Base-by-base conservation (phyloP, 2,797 vertebrate species). In the Atherinosoma microstoma region DNA sequence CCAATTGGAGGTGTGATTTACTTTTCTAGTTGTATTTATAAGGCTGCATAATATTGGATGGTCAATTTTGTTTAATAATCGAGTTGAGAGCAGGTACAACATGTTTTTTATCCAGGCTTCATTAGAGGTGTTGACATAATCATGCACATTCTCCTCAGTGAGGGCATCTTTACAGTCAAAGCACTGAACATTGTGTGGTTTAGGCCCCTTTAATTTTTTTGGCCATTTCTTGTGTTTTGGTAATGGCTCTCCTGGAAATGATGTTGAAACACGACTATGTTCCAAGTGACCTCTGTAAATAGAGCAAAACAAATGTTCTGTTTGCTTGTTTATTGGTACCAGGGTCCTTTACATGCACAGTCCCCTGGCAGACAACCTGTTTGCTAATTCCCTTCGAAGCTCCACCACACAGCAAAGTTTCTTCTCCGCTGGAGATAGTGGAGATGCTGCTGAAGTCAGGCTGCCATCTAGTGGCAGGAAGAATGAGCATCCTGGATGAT, bases 381-480 rank as follows among this genome's bases (percentile, higher is more conserved):
- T 85, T 95, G 36, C 10, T 95, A 34, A 47, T 95, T 60, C 90
- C 93, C 1, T 73, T 82, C 30, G 70, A 87, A n/a, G 70, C 85
- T 54, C 84, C 91, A 47, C 49, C 11, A 53, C 89, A 85, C 35
- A 66, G 80, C 1, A 74, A 79, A 51, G 76, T 11, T 24, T 82
- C 87, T 7, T 75, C 86, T 0, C 91, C 89, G 12, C 64, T 93
- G 12, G 84, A 91, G 1, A 63, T 90, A 45, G 83, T 94, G 7
- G 84, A 93, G 56, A 58, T 82, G 83, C 81, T 95, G 56, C 36
- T 88, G 45, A 80, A 72, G 75, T 79, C 70, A 63, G 89, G 78
- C 76, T 95, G 95, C 90, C 86, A 63, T n/a, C 89, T 96, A 82
- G 92, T 94, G 57, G 94, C 84, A 4, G 87, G 79, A 27, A 89